Percentiles rank a stretch among this genome's conserved stretches.
Conservation (phyloP, 1,140 invertebrate species). For the Drosophila dunni region DNA sequence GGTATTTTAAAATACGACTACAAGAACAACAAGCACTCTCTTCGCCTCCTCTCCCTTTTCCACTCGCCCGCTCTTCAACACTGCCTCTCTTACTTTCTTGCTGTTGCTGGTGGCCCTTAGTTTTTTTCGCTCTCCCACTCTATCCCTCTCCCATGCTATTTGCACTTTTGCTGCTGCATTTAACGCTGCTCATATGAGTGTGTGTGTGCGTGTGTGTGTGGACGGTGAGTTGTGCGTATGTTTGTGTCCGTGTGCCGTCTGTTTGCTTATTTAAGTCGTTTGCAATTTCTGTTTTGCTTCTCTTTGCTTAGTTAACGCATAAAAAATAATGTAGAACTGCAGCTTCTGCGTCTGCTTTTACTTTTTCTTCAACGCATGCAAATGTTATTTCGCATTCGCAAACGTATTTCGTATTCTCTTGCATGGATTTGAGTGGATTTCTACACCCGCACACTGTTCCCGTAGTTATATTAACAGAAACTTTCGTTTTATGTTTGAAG, state of each 20-base stretch:
- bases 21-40: slow-evolving; percentile 33
- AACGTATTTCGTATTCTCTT: slow-evolving; percentile 24
- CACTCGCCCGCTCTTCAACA: neutral
- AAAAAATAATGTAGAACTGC: slow-evolving; percentile 76
- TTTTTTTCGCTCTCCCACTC: neutral
- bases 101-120: neutral
- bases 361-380: slow-evolving; percentile 36
- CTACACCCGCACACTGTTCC: neutral
- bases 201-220: slow-evolving; percentile 20
- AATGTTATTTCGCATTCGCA: slow-evolving; percentile 39
- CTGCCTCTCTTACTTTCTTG: neutral
- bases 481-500: slow-evolving; percentile 59
- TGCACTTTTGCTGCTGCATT: slow-evolving; percentile 23
- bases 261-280: slow-evolving; percentile 81
- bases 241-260: slow-evolving; percentile 32
- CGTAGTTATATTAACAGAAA: slow-evolving; percentile 43
- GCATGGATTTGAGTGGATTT: slow-evolving; percentile 26
- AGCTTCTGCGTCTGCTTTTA: neutral
- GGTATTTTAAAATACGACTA: slow-evolving; percentile 49
- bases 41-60: neutral
- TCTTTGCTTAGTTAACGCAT: slow-evolving; percentile 75
- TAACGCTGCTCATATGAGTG: slow-evolving; percentile 32
- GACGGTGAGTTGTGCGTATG: slow-evolving; percentile 8
- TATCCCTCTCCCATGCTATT: neutral
- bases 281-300: slow-evolving; percentile 78